A percentile compares a stretch with the other conserved stretches of the same genome.
These are phyloP conservation scores for Solen grandis DNA, from an alignment of 1,140 invertebrate genomes.

Conservation along the genomic window DNA sequence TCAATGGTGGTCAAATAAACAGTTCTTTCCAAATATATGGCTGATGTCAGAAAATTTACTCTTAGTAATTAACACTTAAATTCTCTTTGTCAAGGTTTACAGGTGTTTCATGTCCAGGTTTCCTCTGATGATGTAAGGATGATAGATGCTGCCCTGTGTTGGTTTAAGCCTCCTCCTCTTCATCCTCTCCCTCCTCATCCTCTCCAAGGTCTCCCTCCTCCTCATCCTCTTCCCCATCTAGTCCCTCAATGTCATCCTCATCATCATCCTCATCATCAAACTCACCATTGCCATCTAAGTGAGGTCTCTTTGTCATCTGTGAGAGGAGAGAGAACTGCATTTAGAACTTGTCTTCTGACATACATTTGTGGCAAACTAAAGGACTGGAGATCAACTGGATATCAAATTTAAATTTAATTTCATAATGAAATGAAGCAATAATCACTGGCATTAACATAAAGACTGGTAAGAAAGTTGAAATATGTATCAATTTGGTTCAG, in stretches of 20 bases:
- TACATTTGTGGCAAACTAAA: too few relatives aligned
- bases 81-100: too few relatives aligned
- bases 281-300: constrained; percentile 56
- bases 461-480: neutral
- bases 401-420: neutral
- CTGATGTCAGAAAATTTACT: too few relatives aligned
- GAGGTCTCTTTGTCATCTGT: constrained; percentile 16
- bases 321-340: neutral
- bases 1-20: too few relatives aligned
- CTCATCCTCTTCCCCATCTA: constrained; percentile 44
- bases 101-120: too few relatives aligned
- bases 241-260: constrained; percentile 57
- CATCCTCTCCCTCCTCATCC: constrained; percentile 67
- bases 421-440: neutral
- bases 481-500: neutral
- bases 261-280: constrained; percentile 61
- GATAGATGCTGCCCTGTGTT: too few relatives aligned
- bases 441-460: neutral
- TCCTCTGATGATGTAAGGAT: too few relatives aligned
- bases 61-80: too few relatives aligned
- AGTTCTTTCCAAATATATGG: too few relatives aligned
- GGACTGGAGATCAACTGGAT: too few relatives aligned
- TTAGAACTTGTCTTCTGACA: too few relatives aligned
- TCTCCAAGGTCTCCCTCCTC: constrained; percentile 55
- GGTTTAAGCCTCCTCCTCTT: constrained; percentile 66